These are phyloP conservation scores for Saccostrea echinata DNA, from an alignment of 1,140 invertebrate genomes.

Conservation along the genomic window DNA sequence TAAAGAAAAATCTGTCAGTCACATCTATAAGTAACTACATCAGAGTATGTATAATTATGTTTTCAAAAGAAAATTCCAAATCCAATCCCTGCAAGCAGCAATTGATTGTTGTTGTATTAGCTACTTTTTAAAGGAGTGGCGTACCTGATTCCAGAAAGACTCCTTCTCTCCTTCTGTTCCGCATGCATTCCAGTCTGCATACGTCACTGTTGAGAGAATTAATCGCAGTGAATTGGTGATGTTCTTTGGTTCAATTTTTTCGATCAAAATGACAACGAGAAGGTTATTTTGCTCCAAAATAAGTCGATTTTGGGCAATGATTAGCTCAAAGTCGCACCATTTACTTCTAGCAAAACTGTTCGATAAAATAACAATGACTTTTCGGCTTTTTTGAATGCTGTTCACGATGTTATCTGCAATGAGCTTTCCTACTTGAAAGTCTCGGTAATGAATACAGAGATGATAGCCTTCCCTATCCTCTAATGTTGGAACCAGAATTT, in stretches of 20 bases:
- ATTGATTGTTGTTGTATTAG: no score
- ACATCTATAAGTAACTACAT: no score
- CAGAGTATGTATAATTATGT: no score
- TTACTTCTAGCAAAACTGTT: constrained; percentile 64
- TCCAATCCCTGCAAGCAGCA: no score
- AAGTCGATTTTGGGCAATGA: constrained; percentile 69
- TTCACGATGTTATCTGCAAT: constrained; percentile 56
- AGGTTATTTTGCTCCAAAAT: constrained; percentile 40
- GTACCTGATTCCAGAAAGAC: constrained; percentile 31
- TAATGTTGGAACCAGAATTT: constrained; percentile 46
- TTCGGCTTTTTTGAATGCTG: constrained; percentile 55
- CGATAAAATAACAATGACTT: constrained; percentile 68
- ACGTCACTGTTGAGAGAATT: constrained; percentile 42
- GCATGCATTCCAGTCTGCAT: constrained; percentile 18
- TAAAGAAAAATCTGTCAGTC: no score
- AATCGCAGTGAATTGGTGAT: constrained; percentile 33
- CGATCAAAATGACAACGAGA: constrained; percentile 54
- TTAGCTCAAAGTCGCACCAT: constrained; percentile 78
- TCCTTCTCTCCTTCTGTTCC: background rate
- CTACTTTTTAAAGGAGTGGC: background rate
- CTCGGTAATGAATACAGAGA: constrained; percentile 62
- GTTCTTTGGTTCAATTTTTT: constrained; percentile 48
- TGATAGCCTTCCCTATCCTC: constrained; percentile 51
- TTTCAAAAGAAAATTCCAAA: no score
- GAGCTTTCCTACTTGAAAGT: constrained; percentile 55